Conservation (phyloP, 2,113 vertebrate species). For the Dendrocopos noguchii region DNA sequence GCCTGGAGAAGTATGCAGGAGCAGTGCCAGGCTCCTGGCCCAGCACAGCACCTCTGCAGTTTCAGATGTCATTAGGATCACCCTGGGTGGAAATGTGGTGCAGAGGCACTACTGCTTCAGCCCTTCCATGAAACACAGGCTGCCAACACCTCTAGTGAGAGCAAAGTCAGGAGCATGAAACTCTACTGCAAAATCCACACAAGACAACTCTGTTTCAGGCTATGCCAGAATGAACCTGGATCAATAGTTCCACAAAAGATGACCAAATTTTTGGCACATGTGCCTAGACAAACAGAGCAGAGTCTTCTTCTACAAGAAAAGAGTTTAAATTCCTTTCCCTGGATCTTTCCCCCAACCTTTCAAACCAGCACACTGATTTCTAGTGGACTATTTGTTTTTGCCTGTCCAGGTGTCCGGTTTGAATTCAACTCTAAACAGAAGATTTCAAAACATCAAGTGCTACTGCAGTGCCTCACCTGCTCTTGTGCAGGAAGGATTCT, state of each 20-base stretch:
- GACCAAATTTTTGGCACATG: not conserved
- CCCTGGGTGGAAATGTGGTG: not conserved
- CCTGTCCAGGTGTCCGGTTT: not conserved
- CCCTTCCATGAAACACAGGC: not conserved
- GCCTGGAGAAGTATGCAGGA: constrained; percentile 6
- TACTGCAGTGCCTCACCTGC: not conserved
- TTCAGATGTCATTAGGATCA: constrained; percentile 43
- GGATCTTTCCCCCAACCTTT: not conserved
- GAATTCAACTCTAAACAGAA: not conserved
- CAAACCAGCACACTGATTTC: not conserved
- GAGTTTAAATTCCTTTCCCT: not conserved
- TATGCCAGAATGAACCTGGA: not conserved
- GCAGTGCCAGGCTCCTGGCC: constrained; percentile 2
- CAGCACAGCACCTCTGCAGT: constrained; percentile 25
- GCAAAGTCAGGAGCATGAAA: not conserved
- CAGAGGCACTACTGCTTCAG: not conserved
- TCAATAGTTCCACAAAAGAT: not conserved
- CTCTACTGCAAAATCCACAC: not conserved
- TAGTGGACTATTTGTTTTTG: not conserved
- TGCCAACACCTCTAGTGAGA: not conserved
- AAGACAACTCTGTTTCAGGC: not conserved
- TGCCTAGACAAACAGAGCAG: not conserved
- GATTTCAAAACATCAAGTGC: not conserved
- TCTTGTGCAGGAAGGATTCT: not conserved
- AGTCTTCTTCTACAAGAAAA: not conserved